Conservation (phyloP, 2,888 invertebrate species). For the Synergus umbraculus region DNA sequence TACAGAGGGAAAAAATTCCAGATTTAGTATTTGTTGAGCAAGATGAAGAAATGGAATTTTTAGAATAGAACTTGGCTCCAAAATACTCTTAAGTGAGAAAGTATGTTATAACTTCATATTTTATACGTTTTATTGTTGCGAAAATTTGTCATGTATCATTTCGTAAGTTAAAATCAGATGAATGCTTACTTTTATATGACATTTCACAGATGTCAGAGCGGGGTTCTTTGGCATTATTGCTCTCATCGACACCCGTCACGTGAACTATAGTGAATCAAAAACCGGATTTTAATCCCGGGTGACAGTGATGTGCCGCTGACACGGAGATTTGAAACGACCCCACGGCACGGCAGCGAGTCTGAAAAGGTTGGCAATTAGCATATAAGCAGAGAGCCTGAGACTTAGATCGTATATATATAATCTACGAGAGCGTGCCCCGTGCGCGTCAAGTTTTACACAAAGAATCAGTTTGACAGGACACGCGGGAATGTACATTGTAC, state of each 20-base stretch:
- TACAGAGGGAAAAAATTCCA: too few species aligned
- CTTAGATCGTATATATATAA: slow-evolving; percentile 30
- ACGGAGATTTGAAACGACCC: slow-evolving; percentile 58
- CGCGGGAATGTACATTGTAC: slow-evolving; percentile 2
- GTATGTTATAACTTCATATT: too few species aligned
- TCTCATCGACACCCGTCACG: slow-evolving; percentile 55
- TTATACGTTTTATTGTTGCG: background rate
- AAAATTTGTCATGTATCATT: background rate
- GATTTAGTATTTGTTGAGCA: too few species aligned
- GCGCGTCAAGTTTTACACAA: slow-evolving; percentile 36
- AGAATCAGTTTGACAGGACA: slow-evolving; percentile 37
- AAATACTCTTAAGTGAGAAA: too few species aligned
- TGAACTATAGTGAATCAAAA: slow-evolving; percentile 57
- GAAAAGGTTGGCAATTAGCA: slow-evolving; percentile 67
- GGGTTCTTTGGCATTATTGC: slow-evolving; percentile 54
- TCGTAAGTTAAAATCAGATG: slow-evolving; percentile 12
- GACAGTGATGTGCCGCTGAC: slow-evolving; percentile 71
- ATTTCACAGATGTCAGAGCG: slow-evolving; percentile 34
- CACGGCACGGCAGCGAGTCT: slow-evolving; percentile 48
- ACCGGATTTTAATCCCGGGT: slow-evolving; percentile 67
- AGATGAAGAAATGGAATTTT: too few species aligned
- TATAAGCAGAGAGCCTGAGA: slow-evolving; percentile 56
- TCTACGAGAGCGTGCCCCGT: slow-evolving; percentile 36
- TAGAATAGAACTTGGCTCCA: too few species aligned
- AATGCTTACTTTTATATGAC: slow-evolving; percentile 1